A percentile compares a stretch with the other conserved stretches of the same genome.
Conservation (phyloP, 2,888 invertebrate species). For the Leptinotarsa juncta region DNA sequence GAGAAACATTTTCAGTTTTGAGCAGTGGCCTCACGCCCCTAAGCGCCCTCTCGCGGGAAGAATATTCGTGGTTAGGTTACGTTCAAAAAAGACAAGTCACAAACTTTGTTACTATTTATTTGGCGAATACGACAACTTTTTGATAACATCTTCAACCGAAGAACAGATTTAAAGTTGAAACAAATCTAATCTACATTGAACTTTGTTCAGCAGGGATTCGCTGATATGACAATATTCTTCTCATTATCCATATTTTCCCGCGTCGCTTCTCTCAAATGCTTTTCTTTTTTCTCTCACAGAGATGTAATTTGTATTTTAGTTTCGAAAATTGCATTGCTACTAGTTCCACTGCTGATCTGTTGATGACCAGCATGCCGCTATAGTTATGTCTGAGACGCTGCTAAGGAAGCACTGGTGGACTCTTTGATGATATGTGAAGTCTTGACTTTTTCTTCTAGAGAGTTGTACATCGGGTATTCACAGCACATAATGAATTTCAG, state of each 20-base stretch:
- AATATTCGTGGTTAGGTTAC: no score
- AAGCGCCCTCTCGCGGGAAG: no score
- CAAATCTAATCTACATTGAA: constrained; percentile 2
- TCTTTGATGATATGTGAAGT: constrained; percentile 72
- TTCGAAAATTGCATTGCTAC: constrained; percentile 43
- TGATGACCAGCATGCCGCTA: constrained; percentile 65
- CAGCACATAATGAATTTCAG: constrained; percentile 88
- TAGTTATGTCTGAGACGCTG: constrained; percentile 80
- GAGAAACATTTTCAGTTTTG: no score
- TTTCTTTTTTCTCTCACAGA: constrained; percentile 42
- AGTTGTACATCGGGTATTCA: constrained; percentile 90
- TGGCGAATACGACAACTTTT: neutral
- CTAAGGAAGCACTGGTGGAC: constrained; percentile 78
- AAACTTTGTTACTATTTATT: neutral
- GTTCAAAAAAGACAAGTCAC: no score
- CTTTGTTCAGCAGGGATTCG: neutral
- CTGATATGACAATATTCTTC: no score
- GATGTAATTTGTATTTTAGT: constrained; percentile 53
- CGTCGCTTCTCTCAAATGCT: neutral
- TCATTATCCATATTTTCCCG: neutral
- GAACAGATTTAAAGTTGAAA: neutral
- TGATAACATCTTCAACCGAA: neutral
- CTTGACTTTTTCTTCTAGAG: constrained; percentile 74
- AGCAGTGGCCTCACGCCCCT: no score
- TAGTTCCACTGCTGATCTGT: constrained; percentile 49